Base-by-base conservation (phyloP, 92 coral and sea anemone species). In the Parazoanthus swiftii region DNA sequence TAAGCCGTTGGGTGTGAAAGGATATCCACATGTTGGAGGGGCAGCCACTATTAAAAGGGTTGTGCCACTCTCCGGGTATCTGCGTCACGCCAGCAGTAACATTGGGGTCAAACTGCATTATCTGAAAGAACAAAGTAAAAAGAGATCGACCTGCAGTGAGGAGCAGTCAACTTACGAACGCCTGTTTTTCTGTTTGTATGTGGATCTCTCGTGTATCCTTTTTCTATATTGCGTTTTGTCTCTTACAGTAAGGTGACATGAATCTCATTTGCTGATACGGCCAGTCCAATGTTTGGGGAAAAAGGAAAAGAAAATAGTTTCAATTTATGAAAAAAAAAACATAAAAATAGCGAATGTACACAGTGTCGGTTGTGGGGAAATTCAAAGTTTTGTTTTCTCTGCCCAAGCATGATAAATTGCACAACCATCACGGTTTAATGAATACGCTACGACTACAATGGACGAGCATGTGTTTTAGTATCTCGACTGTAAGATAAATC, bases 21-120 rank as follows among this genome's bases (percentile, higher is more conserved):
- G 99, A 96, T 96, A 96, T 95, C 99, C 99, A 96, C 44, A 95
- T 89, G 33, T 85, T 86, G 8, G 97, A 96, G 13, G 98, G 99
- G 15, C 90, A 94, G 39, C 76, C 82, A 81, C 86, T 93, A 54
- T 81, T 85, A n/a, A 89, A 91, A 33, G 92, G 93, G 86, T 95
- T 96, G 70, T 83, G 79, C 99, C 99, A 96, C 74, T 94, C 92
- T 72, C 95, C 97, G 7, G 89, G 65, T 15, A 90, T 89, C 25
- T 92, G 88, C 13, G 79, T 67, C 33, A 77, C 93, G 33, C 90
- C 87, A 16, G 91, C 68, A 6, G 63, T 79, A 43, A 95, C 93
- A 85, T 77, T 39, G 21, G 92, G 91, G 58, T 73, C 68, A 81
- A 88, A 79, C 44, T 88, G 58, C 39, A 76, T 90, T 8, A 85